A percentile compares a stretch with the other conserved stretches of the same genome.
Conservation (phyloP, 2,888 invertebrate species). For the Dolomedes plantarius region DNA sequence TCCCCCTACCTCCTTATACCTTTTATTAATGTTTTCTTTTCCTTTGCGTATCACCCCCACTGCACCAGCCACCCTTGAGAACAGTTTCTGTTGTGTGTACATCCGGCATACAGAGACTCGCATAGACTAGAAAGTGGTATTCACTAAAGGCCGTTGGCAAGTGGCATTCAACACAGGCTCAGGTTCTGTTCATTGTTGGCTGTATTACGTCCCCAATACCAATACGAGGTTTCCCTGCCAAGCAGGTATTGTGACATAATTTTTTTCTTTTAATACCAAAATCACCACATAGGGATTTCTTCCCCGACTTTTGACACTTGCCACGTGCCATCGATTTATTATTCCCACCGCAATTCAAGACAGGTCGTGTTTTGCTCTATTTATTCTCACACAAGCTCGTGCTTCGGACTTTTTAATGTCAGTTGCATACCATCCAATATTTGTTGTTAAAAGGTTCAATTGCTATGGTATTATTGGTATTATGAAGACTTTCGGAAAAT, state of each 20-base stretch:
- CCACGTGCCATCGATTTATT: constrained; percentile 31
- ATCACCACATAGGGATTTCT: neutral
- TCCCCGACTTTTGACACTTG: constrained; percentile 20
- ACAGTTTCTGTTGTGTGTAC: constrained; percentile 30
- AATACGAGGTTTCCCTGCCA: constrained; percentile 24
- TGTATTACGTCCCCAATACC: neutral
- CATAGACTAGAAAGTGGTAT: constrained; percentile 28
- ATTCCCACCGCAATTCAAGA: no score
- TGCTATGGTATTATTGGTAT: no score
- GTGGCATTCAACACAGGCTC: no score
- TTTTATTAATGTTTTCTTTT: constrained; percentile 48
- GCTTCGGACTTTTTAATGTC: no score
- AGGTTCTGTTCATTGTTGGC: constrained; percentile 40
- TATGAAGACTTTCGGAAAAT: no score
- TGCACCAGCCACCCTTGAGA: constrained; percentile 46
- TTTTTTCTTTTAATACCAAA: neutral
- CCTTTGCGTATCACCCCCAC: constrained; percentile 44
- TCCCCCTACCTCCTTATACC: constrained; percentile 1
- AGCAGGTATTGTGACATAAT: constrained; percentile 59
- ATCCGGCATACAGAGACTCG: constrained; percentile 33
- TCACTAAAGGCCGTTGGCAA: neutral
- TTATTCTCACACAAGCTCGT: no score
- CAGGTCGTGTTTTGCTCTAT: no score
- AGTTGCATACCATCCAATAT: no score
- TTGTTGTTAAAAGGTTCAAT: no score